phyloP scores from a whole-genome alignment of 1,140 invertebrate species.

The Bombus polaris region DNA sequence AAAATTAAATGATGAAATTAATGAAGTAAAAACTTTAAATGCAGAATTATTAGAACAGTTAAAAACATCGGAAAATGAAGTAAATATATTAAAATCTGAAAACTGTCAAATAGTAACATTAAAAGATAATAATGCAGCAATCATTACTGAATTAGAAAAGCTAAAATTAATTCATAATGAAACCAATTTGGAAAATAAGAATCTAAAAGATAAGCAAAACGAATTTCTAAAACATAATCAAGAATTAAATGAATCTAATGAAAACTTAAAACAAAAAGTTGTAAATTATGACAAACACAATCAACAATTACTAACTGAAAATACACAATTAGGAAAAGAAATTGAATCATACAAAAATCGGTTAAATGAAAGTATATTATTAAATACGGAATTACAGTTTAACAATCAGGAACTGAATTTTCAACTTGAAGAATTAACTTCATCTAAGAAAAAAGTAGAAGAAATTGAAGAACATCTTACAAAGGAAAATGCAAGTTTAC shows the following conservation, averaged over 20 bases:
- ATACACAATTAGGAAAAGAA: constrained; percentile 5
- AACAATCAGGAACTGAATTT: constrained; percentile 39
- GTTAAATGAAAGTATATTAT: constrained; percentile 32
- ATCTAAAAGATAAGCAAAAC: constrained; percentile 70
- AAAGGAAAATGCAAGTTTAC: constrained; percentile 50
- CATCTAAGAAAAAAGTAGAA: constrained; percentile 63
- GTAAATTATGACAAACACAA: constrained; percentile 35
- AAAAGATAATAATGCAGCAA: constrained; percentile 61
- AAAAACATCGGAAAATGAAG: constrained; percentile 44
- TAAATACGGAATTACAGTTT: constrained; percentile 31
- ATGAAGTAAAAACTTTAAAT: constrained; percentile 59
- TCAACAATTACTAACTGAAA: constrained; percentile 33
- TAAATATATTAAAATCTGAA: constrained; percentile 62
- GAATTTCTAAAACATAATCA: constrained; percentile 69
- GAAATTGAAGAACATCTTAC: constrained; percentile 64
- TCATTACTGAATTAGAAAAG: constrained; percentile 61
- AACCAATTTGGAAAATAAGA: constrained; percentile 64
- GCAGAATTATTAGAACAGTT: constrained; percentile 47
- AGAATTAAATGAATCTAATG: constrained; percentile 65
- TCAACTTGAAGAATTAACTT: constrained; percentile 58
- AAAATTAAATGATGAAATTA: constrained; percentile 59
- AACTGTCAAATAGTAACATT: constrained; percentile 69
- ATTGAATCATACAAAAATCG: constrained; percentile 27
- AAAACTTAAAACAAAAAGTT: constrained; percentile 50
- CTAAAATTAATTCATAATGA: constrained; percentile 49